Evolutionary conservation across 1,140 invertebrate species (phyloP).

Genomic region (Ctenoplectra terminalis): DNA sequence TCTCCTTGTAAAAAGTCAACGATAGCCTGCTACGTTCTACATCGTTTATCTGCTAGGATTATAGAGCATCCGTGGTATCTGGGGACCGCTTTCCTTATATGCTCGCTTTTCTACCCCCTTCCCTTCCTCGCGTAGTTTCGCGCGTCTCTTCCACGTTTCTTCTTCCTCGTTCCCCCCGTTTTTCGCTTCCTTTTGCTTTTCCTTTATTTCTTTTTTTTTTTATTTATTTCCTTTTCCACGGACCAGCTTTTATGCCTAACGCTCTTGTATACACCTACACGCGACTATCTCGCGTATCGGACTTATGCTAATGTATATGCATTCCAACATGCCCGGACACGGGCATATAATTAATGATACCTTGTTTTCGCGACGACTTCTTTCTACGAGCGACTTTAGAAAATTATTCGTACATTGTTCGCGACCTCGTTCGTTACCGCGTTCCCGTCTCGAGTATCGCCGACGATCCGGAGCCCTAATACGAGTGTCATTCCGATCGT

Average conservation of each 20-base stretch:
- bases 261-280: constrained; percentile 42
- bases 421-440: constrained; percentile 27
- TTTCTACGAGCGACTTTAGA: constrained; percentile 1
- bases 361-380: constrained; percentile 45
- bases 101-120: constrained; percentile 19
- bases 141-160: not conserved
- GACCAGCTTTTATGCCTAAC: not conserved
- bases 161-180: not conserved
- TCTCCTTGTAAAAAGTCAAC: constrained; percentile 13
- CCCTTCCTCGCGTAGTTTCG: not conserved
- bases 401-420: constrained; percentile 45
- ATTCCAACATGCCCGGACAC: constrained; percentile 42
- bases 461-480: not conserved
- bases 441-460: not conserved
- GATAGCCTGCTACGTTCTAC: constrained; percentile 37
- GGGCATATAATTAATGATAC: constrained; percentile 49
- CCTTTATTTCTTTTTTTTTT: not conserved
- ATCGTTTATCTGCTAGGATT: constrained; percentile 41
- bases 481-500: not conserved
- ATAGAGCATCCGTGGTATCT: constrained; percentile 41
- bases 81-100: constrained; percentile 38
- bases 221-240: not conserved
- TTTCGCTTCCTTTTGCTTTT: not conserved
- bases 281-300: constrained; percentile 42
- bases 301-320: constrained; percentile 71